A percentile compares a stretch with the other conserved stretches of the same genome.
phyloP scores from a whole-genome alignment of 2,888 invertebrate genomes.

The Drosophila robusta region DNA sequence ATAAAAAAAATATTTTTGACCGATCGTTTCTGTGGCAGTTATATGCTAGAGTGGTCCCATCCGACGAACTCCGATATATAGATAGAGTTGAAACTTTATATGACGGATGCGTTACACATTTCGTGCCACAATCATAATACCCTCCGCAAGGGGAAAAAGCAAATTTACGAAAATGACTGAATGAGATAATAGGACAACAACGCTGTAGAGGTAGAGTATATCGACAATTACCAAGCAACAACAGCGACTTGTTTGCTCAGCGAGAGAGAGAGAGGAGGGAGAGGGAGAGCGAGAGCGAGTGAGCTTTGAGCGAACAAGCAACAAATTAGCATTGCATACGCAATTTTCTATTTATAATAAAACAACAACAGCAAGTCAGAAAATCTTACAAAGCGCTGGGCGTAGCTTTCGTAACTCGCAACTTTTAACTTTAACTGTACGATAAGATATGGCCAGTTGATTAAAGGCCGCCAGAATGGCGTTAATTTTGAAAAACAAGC shows the following conservation, averaged over 20 bases:
- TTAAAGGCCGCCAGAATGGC: conserved; percentile 28
- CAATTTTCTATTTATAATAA: conserved; percentile 83
- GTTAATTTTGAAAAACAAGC: conserved; percentile 24
- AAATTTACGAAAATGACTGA: conserved; percentile 61
- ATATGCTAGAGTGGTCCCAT: too few relatives aligned
- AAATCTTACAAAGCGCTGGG: conserved; percentile 43
- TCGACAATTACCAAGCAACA: conserved; percentile 74
- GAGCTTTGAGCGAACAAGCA: conserved; percentile 38
- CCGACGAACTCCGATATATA: too few relatives aligned
- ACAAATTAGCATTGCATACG: conserved; percentile 81
- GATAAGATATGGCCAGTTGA: conserved; percentile 52
- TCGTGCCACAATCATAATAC: neutral
- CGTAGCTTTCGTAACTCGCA: conserved; percentile 52
- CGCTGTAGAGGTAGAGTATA: conserved; percentile 35
- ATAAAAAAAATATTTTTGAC: too few relatives aligned
- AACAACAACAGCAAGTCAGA: conserved; percentile 50
- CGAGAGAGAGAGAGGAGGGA: conserved; percentile 17
- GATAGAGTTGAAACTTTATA: too few relatives aligned
- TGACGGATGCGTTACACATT: neutral
- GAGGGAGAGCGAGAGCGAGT: conserved; percentile 23
- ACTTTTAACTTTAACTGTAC: conserved; percentile 21
- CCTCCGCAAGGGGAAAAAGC: neutral
- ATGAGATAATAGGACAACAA: conserved; percentile 76
- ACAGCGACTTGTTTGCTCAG: conserved; percentile 72
- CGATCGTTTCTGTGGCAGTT: too few relatives aligned